Base-by-base conservation (phyloP, 2,113 vertebrate genomes). In the Gopherus flavomarginatus region DNA sequence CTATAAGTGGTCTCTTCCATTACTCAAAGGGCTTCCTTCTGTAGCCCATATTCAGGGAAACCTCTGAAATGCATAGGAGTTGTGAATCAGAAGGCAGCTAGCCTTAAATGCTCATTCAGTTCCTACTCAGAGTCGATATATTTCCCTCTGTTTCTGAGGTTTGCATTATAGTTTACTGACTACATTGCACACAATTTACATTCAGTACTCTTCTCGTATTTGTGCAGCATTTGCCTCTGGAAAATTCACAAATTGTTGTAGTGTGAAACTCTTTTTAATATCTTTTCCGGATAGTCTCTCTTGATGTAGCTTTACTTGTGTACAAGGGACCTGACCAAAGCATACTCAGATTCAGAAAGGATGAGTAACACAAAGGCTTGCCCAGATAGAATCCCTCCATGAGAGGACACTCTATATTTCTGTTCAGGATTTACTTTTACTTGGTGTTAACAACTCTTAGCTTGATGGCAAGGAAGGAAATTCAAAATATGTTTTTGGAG, bases 91-190 rank as follows among this genome's bases (percentile, higher is more conserved):
- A 65, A 65, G 31, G 31, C 16, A 35, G 7, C 35, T n/a, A 6
- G 62, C 62, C 31, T 65, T 35, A 65, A 65, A 19, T 65, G 31
- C 35, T 29, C 29, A 35, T 35, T 65, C 31, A 65, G 31, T 35
- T 35, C 31, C 31, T 16, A n/a, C 7, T 16, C 62, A 69, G 57
- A 31, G 16, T 38, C 17, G 1, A 69, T 69, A n/a, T 69, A 69
- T 69, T 69, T 69, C 65, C 24, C 27, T 27, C 11, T 92, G 17
- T 42, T 92, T 47, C n/a, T 85, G 91, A 88, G 24, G 13, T 62
- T 6, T 90, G 88, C 17, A 44, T 57, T 83, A 38, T 47, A 72
- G 19, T 59, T 87, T 89, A 11, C 44, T 44, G 16, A 86, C 65
- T 47, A n/a, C 2, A 50, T 35, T 35, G 62, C 62, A 17, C 31